Percentiles rank a stretch among this genome's conserved stretches.
Conservation (phyloP, 2,113 vertebrate species). For the Rhadina sibilatrix region DNA sequence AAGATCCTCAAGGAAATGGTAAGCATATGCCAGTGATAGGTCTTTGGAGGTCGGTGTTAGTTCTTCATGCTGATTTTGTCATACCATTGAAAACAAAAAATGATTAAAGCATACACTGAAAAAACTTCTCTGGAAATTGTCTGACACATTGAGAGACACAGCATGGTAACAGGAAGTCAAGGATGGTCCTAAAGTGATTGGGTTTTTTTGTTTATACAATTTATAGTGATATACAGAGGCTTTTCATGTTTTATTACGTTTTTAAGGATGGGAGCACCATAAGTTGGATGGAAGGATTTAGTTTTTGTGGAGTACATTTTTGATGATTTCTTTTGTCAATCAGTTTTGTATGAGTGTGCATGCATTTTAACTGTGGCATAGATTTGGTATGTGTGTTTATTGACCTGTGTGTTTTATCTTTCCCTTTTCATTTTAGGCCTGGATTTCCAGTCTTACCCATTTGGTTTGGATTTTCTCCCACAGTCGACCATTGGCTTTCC, state of each 20-base stretch:
- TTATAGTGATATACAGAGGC: not conserved
- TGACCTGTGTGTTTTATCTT: not conserved
- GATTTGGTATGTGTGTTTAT: not conserved
- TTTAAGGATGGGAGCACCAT: not conserved
- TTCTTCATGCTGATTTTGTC: not conserved
- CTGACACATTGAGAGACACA: not conserved
- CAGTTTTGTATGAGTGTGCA: not conserved
- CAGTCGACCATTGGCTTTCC: slow-evolving; percentile 68
- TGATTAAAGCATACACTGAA: not conserved
- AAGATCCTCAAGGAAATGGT: slow-evolving; percentile 76
- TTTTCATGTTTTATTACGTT: not conserved
- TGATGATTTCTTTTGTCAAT: not conserved
- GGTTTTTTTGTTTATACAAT: not conserved
- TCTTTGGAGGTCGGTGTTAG: not conserved
- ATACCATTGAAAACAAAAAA: not conserved
- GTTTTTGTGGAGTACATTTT: not conserved
- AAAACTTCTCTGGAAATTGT: not conserved
- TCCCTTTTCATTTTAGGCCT: not conserved
- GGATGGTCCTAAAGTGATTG: not conserved
- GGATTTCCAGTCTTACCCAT: slow-evolving; percentile 40
- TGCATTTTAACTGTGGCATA: not conserved
- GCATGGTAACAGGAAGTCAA: not conserved
- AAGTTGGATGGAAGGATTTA: not conserved
- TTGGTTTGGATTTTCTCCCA: slow-evolving; percentile 79
- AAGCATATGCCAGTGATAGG: not conserved